Base-by-base conservation (phyloP, 1,140 invertebrate species). In the Tetranychus urticae region DNA sequence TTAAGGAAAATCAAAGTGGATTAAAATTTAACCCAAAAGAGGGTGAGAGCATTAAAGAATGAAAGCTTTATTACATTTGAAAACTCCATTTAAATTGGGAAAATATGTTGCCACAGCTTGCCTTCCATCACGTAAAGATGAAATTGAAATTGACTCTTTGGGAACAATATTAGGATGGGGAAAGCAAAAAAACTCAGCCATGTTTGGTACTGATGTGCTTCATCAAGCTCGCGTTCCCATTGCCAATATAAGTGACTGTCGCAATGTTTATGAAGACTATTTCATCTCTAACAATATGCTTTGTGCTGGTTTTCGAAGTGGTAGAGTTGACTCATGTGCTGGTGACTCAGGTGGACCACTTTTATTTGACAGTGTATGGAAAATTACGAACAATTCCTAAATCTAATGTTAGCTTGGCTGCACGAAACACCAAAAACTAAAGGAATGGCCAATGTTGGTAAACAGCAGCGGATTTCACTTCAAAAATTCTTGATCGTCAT, bases 161-260 rank as follows among this genome's bases (percentile, higher is more conserved):
- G 86, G 83, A 66, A 83, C 81, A 0, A 66, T 66, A 23, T 52
- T 65, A 13, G 65, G 65, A 35, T 66, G 65, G 65, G 65, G 65
- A 8, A 70, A 72, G 79, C 39, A 76, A 77, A 42, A 46, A 56
- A 81, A 80, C 63, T 78, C 77, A 2, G 82, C 85, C 64, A 70
- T 80, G 4, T 81, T 78, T 66, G 86, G 86, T 1, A 83, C 83
- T 0, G 79, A 81, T 63, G 74, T 82, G n/a, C 75, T 90, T 8
- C 81, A 85, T 63, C 82, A 89, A 72, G 84, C 85, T 1, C 63
- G 76, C 70, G 74, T 81, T 3, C 79, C 79, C 1, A 72, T 81
- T 6, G 74, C 79, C n/a, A 66, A 69, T 34, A 69, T 65, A 14
- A 55, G 69, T 13, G 68, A 72, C 23, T 78, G 77, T 64, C 65